phyloP scores from a whole-genome alignment of 2,113 vertebrate genomes.

The Laticauda colubrina region DNA sequence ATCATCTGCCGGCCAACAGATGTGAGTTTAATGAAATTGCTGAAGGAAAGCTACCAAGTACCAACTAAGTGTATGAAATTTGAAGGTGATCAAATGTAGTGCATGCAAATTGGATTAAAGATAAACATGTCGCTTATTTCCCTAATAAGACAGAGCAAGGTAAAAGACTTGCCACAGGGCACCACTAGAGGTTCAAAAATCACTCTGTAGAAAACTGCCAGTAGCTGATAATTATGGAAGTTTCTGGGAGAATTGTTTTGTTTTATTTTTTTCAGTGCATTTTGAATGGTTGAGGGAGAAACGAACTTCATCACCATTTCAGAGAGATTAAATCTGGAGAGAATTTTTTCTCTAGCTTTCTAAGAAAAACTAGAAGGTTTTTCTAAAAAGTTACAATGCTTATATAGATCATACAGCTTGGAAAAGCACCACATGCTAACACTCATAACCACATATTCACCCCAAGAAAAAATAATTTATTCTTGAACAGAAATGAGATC shows the following conservation, averaged over 20 bases:
- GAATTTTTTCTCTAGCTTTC: not conserved
- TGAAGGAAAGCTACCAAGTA: slow-evolving; percentile 1
- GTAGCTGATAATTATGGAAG: slow-evolving; percentile 66
- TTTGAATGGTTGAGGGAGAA: slow-evolving; percentile 40
- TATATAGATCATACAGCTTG: not conserved
- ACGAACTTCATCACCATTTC: slow-evolving; percentile 39
- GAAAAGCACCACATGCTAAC: not conserved
- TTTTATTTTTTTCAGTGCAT: slow-evolving; percentile 23
- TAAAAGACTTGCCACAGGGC: slow-evolving; percentile 66
- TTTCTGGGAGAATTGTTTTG: slow-evolving; percentile 45
- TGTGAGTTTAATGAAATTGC: slow-evolving; percentile 58
- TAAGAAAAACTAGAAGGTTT: not conserved
- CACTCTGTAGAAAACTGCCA: slow-evolving; percentile 60
- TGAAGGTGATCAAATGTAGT: slow-evolving; percentile 65
- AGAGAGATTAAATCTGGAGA: not conserved
- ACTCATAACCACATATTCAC: not conserved
- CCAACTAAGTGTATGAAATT: slow-evolving; percentile 52
- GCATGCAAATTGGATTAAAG: slow-evolving; percentile 64
- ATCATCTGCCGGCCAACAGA: slow-evolving; percentile 43
- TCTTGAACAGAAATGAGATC: not conserved
- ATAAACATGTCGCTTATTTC: slow-evolving; percentile 63
- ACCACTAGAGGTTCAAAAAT: slow-evolving; percentile 64
- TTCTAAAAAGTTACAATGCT: not conserved
- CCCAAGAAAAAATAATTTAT: not conserved
- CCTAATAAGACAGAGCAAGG: slow-evolving; percentile 64